These are phyloP conservation scores for Paradisaea rubra DNA, from an alignment of 2,113 vertebrate genomes.

Conservation along the genomic window DNA sequence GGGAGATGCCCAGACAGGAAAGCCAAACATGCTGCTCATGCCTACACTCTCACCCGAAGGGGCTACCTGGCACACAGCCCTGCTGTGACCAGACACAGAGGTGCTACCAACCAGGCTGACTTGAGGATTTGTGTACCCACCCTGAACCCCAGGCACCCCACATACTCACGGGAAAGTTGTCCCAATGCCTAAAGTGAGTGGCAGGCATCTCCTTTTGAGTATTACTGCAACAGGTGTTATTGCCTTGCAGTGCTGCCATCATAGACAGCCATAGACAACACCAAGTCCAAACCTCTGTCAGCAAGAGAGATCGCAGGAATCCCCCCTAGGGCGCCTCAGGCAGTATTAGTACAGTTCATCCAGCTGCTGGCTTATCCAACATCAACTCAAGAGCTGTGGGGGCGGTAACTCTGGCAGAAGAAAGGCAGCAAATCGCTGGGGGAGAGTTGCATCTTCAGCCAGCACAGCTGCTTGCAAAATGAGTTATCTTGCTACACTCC, in stretches of 20 bases:
- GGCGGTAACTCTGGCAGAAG: constrained; percentile 3
- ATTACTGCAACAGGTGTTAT: neutral
- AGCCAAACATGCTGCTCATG: rapidly evolving
- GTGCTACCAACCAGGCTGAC: neutral
- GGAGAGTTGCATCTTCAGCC: constrained; percentile 5
- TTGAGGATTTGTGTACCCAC: neutral
- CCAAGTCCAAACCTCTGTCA: neutral
- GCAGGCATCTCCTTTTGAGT: neutral
- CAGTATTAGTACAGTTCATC: neutral
- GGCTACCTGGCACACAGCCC: neutral
- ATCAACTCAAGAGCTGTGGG: constrained; percentile 19
- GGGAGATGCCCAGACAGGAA: rapidly evolving
- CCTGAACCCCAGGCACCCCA: neutral
- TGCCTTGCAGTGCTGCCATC: neutral
- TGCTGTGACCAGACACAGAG: neutral
- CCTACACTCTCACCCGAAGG: neutral
- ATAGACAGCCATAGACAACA: neutral
- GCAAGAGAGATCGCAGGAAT: neutral
- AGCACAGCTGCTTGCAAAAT: constrained; percentile 42
- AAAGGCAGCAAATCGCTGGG: neutral
- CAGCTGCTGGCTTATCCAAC: constrained; percentile 25
- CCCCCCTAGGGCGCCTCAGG: neutral
- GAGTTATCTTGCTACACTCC: neutral
- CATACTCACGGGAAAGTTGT: rapidly evolving
- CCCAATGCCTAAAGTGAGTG: neutral